Evolutionary conservation across 2,797 vertebrate genomes (phyloP).

Genomic region (Megalops cyprinoides): DNA sequence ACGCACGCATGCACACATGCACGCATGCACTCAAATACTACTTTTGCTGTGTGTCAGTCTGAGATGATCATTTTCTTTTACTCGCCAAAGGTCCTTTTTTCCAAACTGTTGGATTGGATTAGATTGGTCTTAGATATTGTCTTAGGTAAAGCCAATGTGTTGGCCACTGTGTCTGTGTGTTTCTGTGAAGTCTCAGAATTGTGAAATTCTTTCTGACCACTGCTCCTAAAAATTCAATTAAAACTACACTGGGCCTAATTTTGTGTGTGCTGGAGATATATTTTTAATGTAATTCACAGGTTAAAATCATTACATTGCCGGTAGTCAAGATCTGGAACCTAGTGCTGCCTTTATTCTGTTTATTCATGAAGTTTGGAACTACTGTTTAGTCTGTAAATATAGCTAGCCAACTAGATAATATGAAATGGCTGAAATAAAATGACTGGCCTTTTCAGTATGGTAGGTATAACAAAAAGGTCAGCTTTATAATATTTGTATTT

Average conservation of each 20-base stretch:
- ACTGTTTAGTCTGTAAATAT: too few species aligned
- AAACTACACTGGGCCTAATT: too few species aligned
- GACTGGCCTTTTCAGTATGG: too few species aligned
- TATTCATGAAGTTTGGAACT: neutral
- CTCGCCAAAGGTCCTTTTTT: too few species aligned
- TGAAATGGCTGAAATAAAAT: too few species aligned
- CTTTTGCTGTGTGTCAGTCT: neutral
- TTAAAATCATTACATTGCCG: neutral
- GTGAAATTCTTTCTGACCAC: too few species aligned
- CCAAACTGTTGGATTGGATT: too few species aligned
- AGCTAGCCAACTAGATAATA: neutral
- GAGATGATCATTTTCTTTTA: slow-evolving; percentile 11
- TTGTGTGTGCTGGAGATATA: too few species aligned
- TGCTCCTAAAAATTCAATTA: too few species aligned
- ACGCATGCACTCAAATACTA: neutral
- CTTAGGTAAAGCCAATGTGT: neutral
- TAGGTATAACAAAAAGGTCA: neutral
- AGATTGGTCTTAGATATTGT: too few species aligned
- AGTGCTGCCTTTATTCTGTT: neutral
- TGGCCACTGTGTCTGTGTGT: neutral
- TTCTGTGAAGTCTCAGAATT: too few species aligned
- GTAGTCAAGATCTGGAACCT: neutral
- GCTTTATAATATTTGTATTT: neutral
- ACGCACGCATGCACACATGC: neutral
- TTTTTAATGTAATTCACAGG: neutral